phyloP scores from a whole-genome alignment of 2,888 invertebrate species.

The Camponotus fellah region DNA sequence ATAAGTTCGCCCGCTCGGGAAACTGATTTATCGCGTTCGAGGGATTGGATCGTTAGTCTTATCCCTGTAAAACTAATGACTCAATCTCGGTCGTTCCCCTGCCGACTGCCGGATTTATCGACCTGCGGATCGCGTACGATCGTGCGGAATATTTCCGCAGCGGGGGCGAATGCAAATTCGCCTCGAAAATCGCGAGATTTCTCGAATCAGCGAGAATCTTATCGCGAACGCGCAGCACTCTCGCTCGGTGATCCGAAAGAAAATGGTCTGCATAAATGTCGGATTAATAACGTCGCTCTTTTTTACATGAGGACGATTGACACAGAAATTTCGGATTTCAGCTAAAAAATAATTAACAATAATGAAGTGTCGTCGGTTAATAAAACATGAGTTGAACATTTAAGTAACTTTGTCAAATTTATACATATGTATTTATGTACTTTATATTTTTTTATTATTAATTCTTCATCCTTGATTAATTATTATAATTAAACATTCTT shows the following conservation, averaged over 20 bases:
- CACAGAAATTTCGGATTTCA: background rate
- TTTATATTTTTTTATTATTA: too few relatives aligned
- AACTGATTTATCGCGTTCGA: conserved; percentile 59
- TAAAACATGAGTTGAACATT: background rate
- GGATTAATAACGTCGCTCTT: background rate
- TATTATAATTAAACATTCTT: too few relatives aligned
- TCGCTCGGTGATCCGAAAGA: background rate
- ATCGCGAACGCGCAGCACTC: conserved; percentile 26
- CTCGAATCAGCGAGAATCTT: conserved; percentile 34
- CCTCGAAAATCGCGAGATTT: background rate
- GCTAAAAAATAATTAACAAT: background rate
- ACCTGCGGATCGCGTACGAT: conserved; percentile 37
- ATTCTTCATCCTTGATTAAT: too few relatives aligned
- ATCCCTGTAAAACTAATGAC: conserved; percentile 56
- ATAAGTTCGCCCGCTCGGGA: conserved; percentile 53
- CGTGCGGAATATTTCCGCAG: conserved; percentile 32
- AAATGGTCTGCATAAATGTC: conserved; percentile 18
- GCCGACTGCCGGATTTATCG: conserved; percentile 47
- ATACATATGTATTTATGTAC: too few relatives aligned
- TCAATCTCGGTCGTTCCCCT: conserved; percentile 47
- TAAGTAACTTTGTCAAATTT: background rate
- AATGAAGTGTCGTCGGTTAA: background rate
- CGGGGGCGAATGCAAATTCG: conserved; percentile 1
- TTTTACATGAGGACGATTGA: background rate
- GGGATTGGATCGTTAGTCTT: conserved; percentile 59